phyloP scores from a whole-genome alignment of 1,140 invertebrate genomes.

The Leptonema lineaticorne region DNA sequence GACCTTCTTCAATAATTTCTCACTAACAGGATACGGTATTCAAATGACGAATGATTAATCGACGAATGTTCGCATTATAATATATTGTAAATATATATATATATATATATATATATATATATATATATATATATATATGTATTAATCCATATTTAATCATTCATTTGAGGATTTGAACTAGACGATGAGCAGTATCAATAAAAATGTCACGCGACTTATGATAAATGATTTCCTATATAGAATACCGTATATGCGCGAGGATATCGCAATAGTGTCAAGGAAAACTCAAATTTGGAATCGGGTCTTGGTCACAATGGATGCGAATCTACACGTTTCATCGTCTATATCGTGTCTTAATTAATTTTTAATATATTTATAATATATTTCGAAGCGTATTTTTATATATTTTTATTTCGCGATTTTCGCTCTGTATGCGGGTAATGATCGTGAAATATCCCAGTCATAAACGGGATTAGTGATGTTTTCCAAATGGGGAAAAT shows the following conservation, averaged over 20 bases:
- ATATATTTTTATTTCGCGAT: background rate
- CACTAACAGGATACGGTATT: too few relatives aligned
- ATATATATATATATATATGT: background rate
- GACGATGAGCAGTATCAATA: background rate
- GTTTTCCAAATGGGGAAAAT: background rate
- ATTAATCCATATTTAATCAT: background rate
- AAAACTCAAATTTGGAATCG: too few relatives aligned
- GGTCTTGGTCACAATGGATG: too few relatives aligned
- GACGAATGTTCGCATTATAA: background rate
- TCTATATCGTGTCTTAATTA: background rate
- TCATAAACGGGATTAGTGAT: background rate
- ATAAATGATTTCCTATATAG: background rate
- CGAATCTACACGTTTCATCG: too few relatives aligned
- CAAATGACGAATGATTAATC: too few relatives aligned
- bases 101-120: background rate
- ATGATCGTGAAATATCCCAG: background rate
- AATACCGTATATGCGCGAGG: background rate
- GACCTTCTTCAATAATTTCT: too few relatives aligned
- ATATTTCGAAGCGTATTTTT: too few relatives aligned
- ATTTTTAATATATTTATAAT: background rate
- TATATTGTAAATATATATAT: background rate
- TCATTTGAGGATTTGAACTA: background rate
- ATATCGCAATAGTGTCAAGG: too few relatives aligned
- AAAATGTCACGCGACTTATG: background rate
- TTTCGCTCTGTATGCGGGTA: background rate